These are phyloP conservation scores for Campoplex nolae DNA, from an alignment of 2,888 invertebrate species.

Conservation along the genomic window DNA sequence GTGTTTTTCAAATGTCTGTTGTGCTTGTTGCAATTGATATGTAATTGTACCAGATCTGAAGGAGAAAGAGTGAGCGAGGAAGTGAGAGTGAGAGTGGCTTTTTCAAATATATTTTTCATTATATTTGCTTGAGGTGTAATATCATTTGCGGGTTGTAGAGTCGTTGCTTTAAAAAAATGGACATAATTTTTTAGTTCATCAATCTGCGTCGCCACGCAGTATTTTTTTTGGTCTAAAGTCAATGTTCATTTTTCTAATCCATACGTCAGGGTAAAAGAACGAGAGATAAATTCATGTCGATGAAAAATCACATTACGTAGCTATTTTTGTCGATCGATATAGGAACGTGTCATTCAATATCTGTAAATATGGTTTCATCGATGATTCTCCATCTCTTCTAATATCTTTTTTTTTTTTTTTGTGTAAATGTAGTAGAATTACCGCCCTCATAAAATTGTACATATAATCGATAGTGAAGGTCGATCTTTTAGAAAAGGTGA, in stretches of 20 bases:
- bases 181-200: slow-evolving; percentile 19
- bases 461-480: slow-evolving; percentile 39
- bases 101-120: neutral
- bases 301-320: neutral
- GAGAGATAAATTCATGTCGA: neutral
- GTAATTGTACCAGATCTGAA: slow-evolving; percentile 19
- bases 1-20: neutral
- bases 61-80: slow-evolving; percentile 21
- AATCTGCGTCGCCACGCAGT: slow-evolving; percentile 54
- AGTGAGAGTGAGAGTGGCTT: slow-evolving; percentile 63
- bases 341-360: neutral
- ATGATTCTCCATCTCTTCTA: neutral
- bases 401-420: slow-evolving; percentile 9
- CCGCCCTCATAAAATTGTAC: slow-evolving; percentile 24
- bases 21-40: slow-evolving; percentile 23
- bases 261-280: neutral
- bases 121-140: slow-evolving; percentile 68
- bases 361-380: slow-evolving; percentile 23
- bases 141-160: slow-evolving; percentile 62
- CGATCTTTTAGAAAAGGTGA: slow-evolving; percentile 20
- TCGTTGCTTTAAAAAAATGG: slow-evolving; percentile 49
- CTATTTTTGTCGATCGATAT: neutral
- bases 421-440: slow-evolving; percentile 14
- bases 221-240: slow-evolving; percentile 9
- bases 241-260: neutral